Conservation (phyloP, 2,113 vertebrate species). For the Phoenicopterus ruber region DNA sequence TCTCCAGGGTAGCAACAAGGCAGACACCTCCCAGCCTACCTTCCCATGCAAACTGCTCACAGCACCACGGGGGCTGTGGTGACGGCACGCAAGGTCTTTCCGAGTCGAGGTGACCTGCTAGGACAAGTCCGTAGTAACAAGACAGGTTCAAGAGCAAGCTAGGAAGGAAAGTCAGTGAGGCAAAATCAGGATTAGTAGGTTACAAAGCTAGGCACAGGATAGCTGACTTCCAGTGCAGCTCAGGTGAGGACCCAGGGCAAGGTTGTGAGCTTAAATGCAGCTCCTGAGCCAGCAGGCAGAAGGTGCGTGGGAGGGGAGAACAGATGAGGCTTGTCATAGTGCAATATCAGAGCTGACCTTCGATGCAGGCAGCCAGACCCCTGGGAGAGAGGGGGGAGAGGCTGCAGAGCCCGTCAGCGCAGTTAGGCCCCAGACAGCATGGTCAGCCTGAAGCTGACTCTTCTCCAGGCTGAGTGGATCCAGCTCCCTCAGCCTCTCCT, state of each 20-base stretch:
- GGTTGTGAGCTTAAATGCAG: not conserved
- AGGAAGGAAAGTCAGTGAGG: not conserved
- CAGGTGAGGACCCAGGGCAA: not conserved
- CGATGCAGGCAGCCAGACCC: not conserved
- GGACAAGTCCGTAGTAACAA: not conserved
- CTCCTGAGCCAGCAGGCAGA: not conserved
- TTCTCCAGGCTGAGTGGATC: not conserved
- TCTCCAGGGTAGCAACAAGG: not conserved
- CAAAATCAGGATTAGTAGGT: not conserved
- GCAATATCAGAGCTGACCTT: not conserved
- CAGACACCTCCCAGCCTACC: not conserved
- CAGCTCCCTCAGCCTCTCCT: not conserved
- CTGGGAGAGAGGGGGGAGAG: no score
- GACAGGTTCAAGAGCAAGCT: not conserved
- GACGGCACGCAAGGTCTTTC: not conserved
- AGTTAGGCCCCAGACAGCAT: no score
- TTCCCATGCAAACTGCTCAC: not conserved
- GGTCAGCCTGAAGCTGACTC: no score
- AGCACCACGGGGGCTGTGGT: not conserved
- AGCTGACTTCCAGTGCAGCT: not conserved
- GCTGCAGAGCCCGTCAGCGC: not conserved
- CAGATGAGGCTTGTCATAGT: not conserved
- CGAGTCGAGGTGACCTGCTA: not conserved
- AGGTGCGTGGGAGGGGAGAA: not conserved
- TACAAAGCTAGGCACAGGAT: not conserved